These are phyloP conservation scores for Globodera ellingtonae DNA, from an alignment of 1,140 invertebrate genomes.

Conservation along the genomic window DNA sequence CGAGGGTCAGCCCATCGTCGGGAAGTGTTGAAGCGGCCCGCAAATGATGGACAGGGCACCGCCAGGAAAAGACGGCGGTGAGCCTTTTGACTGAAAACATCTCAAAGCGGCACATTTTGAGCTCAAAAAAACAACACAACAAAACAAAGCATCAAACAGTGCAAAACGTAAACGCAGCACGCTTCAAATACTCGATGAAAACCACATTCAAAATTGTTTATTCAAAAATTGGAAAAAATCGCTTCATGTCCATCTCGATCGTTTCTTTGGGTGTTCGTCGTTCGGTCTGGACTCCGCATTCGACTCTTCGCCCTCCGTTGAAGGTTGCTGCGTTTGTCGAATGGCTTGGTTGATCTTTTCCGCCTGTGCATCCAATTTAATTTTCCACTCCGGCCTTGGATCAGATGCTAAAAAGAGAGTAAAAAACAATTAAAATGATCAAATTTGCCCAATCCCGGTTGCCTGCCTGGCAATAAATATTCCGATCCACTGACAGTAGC, in stretches of 20 bases:
- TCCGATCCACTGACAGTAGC: conserved; percentile 9
- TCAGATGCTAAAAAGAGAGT: conserved; percentile 32
- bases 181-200: neutral
- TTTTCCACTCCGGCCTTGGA: conserved; percentile 59
- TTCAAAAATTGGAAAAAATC: neutral
- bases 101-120: neutral
- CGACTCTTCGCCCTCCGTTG: neutral
- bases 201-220: neutral
- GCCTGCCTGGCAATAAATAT: neutral
- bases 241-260: neutral
- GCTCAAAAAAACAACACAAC: neutral
- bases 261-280: neutral
- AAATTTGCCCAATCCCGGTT: too few relatives aligned
- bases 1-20: conserved; percentile 30
- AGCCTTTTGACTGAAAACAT: conserved; percentile 1
- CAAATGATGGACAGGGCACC: neutral
- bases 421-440: too few relatives aligned
- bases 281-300: neutral
- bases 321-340: neutral
- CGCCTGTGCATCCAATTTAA: conserved; percentile 46
- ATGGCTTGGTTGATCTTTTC: conserved; percentile 32
- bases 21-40: conserved; percentile 3
- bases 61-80: neutral
- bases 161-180: neutral
- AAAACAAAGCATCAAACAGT: neutral